phyloP scores from a whole-genome alignment of 2,113 vertebrate genomes.

The Pollachius pollachius region DNA sequence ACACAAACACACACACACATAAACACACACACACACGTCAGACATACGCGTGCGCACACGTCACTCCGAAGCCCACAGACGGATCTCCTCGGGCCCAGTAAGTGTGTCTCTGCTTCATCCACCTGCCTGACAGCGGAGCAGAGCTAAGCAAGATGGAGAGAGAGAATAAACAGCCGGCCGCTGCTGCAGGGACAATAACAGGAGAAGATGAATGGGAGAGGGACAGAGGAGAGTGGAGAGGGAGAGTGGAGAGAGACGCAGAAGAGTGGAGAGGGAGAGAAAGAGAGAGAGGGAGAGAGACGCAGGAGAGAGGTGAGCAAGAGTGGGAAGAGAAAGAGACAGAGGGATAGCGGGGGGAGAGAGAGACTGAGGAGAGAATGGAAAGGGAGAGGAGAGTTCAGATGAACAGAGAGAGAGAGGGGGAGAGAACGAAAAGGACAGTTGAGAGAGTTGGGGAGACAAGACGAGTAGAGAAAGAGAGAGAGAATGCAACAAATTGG shows the following conservation, averaged over 20 bases:
- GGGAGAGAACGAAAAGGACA: background rate
- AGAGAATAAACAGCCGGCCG: conserved; percentile 54
- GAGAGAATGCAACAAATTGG: background rate
- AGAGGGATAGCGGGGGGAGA: background rate
- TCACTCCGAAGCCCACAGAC: background rate
- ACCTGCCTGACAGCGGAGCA: conserved; percentile 51
- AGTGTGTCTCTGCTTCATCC: background rate
- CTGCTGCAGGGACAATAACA: conserved; percentile 47
- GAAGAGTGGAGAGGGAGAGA: background rate
- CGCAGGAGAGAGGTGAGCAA: background rate
- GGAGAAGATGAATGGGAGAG: conserved; percentile 41
- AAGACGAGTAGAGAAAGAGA: background rate
- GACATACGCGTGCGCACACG: background rate
- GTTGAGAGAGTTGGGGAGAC: background rate
- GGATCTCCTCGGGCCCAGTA: too few relatives aligned
- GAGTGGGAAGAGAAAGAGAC: background rate
- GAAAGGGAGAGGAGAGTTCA: background rate
- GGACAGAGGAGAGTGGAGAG: conserved; percentile 39
- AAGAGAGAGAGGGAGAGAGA: background rate
- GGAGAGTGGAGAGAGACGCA: conserved; percentile 7
- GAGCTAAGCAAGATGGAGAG: conserved; percentile 64
- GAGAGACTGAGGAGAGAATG: background rate
- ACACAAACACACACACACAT: background rate
- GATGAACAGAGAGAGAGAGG: background rate
- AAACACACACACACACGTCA: background rate